phyloP scores from a whole-genome alignment of 2,113 vertebrate species.

The Planiliza haematocheilus region DNA sequence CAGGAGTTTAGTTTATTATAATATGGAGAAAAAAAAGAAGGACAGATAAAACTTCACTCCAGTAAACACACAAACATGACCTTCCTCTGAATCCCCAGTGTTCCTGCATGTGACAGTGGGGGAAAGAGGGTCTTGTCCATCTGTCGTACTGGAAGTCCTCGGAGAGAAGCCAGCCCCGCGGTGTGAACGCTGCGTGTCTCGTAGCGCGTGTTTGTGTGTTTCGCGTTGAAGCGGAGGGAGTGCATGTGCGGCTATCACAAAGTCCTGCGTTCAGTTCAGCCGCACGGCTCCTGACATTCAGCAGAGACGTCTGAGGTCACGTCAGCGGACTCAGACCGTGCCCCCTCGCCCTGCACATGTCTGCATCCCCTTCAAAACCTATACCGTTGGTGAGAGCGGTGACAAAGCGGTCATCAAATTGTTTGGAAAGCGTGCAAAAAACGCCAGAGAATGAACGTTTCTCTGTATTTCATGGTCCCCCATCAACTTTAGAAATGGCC shows the following conservation, averaged over 20 bases:
- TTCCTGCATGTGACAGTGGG: slow-evolving; percentile 56
- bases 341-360: slow-evolving; percentile 22
- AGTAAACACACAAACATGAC: slow-evolving; percentile 73
- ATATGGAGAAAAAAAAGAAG: slow-evolving; percentile 26
- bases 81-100: slow-evolving; percentile 65
- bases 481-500: slow-evolving; percentile 77
- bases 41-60: slow-evolving; percentile 72
- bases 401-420: slow-evolving; percentile 57
- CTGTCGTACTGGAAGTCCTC: slow-evolving; percentile 81
- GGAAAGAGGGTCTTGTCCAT: slow-evolving; percentile 76
- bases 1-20: slow-evolving; percentile 20
- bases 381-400: not conserved
- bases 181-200: slow-evolving; percentile 18
- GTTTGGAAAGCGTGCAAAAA: slow-evolving; percentile 39
- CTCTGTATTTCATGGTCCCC: slow-evolving; percentile 74
- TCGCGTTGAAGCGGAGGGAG: not conserved
- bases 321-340: slow-evolving; percentile 1
- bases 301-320: not conserved
- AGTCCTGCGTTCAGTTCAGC: not conserved
- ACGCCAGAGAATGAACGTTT: slow-evolving; percentile 74
- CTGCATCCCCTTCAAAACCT: slow-evolving; percentile 27
- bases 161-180: slow-evolving; percentile 71
- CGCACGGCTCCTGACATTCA: not conserved
- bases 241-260: slow-evolving; percentile 19
- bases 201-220: slow-evolving; percentile 19